These are phyloP conservation scores for Rhombomys opimus DNA, from an alignment of 2,113 vertebrate species.

Conservation along the genomic window DNA sequence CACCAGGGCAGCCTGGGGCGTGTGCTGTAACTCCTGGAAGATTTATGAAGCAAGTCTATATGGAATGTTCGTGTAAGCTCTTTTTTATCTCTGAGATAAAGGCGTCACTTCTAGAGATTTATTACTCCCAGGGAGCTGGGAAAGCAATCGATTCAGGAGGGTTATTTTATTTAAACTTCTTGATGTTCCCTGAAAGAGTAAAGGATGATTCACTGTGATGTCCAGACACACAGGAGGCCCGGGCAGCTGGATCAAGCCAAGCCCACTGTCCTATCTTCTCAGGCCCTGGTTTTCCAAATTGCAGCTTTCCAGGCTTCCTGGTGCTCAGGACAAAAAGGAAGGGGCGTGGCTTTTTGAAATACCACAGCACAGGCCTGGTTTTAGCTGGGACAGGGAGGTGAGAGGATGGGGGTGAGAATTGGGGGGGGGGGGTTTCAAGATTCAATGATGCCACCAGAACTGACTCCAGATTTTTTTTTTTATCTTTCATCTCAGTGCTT, in stretches of 20 bases:
- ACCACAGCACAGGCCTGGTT: background rate
- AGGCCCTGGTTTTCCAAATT: background rate
- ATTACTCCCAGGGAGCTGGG: background rate
- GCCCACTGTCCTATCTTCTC: background rate
- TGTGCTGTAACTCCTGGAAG: background rate
- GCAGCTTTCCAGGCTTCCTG: background rate
- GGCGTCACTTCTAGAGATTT: background rate
- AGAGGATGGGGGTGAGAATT: no score
- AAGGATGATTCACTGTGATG: background rate
- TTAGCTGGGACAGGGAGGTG: background rate
- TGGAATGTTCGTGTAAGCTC: background rate
- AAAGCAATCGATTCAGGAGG: background rate
- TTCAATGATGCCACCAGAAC: background rate
- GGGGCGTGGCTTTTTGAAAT: background rate
- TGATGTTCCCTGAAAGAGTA: background rate
- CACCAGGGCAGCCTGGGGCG: background rate
- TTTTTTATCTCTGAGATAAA: conserved; percentile 27
- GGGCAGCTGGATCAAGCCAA: background rate
- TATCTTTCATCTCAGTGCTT: background rate
- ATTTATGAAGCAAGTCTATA: background rate
- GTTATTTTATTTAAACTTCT: background rate
- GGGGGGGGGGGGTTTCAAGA: background rate
- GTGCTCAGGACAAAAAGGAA: background rate
- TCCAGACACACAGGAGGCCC: background rate
- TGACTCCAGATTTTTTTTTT: background rate